These are phyloP conservation scores for Microhierax caerulescens DNA, from an alignment of 2,797 vertebrate species.

Conservation along the genomic window DNA sequence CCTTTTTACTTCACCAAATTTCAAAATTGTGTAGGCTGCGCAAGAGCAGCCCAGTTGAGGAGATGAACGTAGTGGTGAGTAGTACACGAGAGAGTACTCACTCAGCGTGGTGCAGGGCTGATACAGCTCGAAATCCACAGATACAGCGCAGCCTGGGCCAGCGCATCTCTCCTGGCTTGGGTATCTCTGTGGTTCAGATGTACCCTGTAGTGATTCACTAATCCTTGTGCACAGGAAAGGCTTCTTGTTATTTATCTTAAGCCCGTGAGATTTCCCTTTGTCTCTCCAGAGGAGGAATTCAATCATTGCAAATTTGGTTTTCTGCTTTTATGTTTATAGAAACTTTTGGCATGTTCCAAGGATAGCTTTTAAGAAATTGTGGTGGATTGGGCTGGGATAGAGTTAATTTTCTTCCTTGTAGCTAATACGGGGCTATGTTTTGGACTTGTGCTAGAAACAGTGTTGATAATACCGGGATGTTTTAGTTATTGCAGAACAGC, in stretches of 20 bases:
- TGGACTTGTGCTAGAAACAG: too few species aligned
- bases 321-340: neutral
- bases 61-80: neutral
- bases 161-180: neutral
- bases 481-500: too few species aligned
- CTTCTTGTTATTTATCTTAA: neutral
- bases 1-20: neutral
- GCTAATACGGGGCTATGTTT: too few species aligned
- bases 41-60: neutral
- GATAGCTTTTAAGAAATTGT: neutral
- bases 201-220: neutral
- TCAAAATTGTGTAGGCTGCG: too few species aligned
- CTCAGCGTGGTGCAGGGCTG: neutral
- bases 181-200: neutral
- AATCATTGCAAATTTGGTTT: neutral
- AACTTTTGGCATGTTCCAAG: neutral
- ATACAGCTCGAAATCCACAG: accelerated
- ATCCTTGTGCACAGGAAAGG: neutral
- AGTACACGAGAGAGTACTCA: accelerated
- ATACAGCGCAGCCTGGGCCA: neutral
- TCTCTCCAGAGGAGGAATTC: neutral
- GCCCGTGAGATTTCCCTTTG: neutral
- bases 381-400: too few species aligned
- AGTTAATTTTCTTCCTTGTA: too few species aligned
- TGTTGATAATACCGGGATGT: too few species aligned